phyloP scores from a whole-genome alignment of 2,797 vertebrate species.

The Anolis apletophallus region DNA sequence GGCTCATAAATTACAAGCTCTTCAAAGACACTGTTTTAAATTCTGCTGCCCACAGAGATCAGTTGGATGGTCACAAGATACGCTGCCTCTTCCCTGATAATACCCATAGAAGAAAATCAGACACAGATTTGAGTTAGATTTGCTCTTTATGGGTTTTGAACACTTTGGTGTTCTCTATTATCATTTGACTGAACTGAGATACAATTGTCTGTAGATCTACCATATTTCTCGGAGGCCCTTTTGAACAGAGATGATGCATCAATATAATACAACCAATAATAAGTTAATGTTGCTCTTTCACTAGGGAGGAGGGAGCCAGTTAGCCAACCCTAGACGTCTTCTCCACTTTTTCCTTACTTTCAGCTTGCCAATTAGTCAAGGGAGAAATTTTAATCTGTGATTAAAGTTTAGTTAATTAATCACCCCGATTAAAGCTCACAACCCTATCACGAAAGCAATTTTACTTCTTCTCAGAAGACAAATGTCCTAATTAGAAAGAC shows the following conservation, averaged over 20 bases:
- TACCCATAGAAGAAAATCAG: not conserved
- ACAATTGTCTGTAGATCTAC: not conserved
- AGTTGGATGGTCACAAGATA: not conserved
- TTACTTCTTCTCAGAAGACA: conserved; percentile 21
- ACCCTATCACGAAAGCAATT: conserved; percentile 3
- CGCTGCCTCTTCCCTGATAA: not conserved
- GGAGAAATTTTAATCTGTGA: conserved; percentile 14
- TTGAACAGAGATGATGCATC: not conserved
- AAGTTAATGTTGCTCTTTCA: not conserved
- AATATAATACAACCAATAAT: not conserved
- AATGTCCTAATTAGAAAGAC: not conserved
- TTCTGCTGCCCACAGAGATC: not conserved
- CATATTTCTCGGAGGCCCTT: not conserved
- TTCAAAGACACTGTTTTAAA: not conserved
- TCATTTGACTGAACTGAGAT: not conserved
- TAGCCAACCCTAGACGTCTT: not conserved
- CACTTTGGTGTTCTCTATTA: not conserved
- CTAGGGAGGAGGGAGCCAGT: not conserved
- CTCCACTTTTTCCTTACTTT: not conserved
- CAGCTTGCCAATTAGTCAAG: not conserved
- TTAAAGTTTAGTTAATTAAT: conserved; percentile 34
- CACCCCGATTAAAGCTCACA: conserved; percentile 21
- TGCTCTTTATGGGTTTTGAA: not conserved
- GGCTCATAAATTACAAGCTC: not conserved
- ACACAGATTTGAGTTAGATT: not conserved